phyloP scores from a whole-genome alignment of 2,113 vertebrate species.

The Carassius auratus region DNA sequence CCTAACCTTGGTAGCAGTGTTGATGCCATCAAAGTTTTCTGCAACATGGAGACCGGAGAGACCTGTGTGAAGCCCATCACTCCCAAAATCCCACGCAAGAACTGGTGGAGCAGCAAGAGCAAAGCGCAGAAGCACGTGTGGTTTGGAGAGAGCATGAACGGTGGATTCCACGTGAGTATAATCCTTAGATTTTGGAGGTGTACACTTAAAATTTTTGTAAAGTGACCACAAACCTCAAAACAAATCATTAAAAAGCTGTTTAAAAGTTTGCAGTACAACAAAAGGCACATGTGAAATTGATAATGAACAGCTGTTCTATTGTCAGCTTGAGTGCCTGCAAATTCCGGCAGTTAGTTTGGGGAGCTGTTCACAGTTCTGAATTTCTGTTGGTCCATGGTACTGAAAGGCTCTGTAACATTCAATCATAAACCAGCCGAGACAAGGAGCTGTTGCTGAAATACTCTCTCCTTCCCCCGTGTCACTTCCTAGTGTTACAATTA shows the following conservation, averaged over 20 bases:
- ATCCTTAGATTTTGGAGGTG: neutral
- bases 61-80: slow-evolving; percentile 92
- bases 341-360: neutral
- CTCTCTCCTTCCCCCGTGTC: neutral
- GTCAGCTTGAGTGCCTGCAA: neutral
- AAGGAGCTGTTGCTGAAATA: neutral
- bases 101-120: slow-evolving; percentile 95
- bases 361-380: slow-evolving; percentile 29
- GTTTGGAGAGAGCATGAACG: slow-evolving; percentile 94
- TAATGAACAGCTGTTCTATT: neutral
- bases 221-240: neutral
- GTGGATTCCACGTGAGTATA: slow-evolving; percentile 91
- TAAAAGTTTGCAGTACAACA: neutral
- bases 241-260: neutral
- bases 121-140: slow-evolving; percentile 93
- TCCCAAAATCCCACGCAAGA: slow-evolving; percentile 87
- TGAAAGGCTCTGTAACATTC: neutral
- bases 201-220: neutral
- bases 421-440: neutral
- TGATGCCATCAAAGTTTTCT: slow-evolving; percentile 97
- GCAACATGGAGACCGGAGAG: slow-evolving; percentile 96
- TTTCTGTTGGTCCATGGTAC: slow-evolving; percentile 1
- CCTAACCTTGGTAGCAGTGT: slow-evolving; percentile 93
- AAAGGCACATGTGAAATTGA: neutral
- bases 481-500: neutral